Conservation (phyloP, 2,113 vertebrate genomes). For the Thinocorus orbignyianus region DNA sequence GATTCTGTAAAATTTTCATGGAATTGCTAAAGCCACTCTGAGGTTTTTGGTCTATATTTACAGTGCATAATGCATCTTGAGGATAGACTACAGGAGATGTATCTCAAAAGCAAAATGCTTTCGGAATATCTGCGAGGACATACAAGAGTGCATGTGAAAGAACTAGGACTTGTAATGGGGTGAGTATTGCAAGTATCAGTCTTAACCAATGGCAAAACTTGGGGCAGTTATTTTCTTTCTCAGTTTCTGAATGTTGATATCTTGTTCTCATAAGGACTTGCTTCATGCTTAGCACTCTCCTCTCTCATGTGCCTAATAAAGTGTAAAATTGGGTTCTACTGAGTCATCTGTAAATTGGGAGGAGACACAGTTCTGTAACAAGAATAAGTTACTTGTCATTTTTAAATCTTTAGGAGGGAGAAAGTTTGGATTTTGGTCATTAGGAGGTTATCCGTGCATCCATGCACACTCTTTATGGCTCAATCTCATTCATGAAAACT, state of each 20-base stretch:
- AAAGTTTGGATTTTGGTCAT: not conserved
- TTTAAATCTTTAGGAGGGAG: not conserved
- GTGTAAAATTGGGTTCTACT: not conserved
- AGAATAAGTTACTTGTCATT: not conserved
- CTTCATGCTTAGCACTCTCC: not conserved
- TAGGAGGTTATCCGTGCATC: not conserved
- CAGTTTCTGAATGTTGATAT: not conserved
- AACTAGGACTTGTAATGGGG: slow-evolving; percentile 84
- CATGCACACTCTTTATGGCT: fast-evolving
- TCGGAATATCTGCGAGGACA: slow-evolving; percentile 88
- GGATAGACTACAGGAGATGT: slow-evolving; percentile 87
- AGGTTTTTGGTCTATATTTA: slow-evolving; percentile 7
- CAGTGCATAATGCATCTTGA: slow-evolving; percentile 90
- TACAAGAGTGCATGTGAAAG: slow-evolving; percentile 84
- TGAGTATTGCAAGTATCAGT: slow-evolving; percentile 59
- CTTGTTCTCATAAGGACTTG: not conserved
- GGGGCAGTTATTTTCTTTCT: not conserved
- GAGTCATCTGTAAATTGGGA: not conserved
- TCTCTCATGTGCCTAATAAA: not conserved
- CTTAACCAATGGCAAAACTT: not conserved
- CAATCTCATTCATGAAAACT: not conserved
- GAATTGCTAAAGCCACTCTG: not conserved
- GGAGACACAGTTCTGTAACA: not conserved
- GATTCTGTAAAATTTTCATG: not conserved
- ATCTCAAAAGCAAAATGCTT: slow-evolving; percentile 90